phyloP scores from a whole-genome alignment of 2,113 vertebrate species.

The Rhombomys opimus region DNA sequence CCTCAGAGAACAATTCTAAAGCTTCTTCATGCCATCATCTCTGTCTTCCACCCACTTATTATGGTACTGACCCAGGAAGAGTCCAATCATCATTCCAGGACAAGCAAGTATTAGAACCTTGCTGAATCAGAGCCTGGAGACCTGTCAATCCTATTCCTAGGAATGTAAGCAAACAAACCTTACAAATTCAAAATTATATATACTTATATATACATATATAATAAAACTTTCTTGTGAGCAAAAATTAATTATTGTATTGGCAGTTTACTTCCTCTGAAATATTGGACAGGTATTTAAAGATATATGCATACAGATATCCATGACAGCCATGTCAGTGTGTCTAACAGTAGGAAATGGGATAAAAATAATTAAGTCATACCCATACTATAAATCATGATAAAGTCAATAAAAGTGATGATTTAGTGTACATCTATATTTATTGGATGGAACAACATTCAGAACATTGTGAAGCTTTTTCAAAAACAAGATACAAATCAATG shows the following conservation, averaged over 20 bases:
- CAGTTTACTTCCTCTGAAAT: conserved; percentile 46
- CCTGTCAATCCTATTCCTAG: conserved; percentile 45
- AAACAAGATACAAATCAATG: conserved; percentile 49
- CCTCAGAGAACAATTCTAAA: conserved; percentile 33
- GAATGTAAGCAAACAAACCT: conserved; percentile 25
- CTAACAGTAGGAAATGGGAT: neutral
- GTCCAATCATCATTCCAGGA: conserved; percentile 21
- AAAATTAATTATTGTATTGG: conserved; percentile 38
- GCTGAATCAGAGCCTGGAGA: conserved; percentile 37
- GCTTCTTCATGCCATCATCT: neutral
- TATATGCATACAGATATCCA: neutral
- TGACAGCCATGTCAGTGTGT: neutral
- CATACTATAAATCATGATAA: neutral
- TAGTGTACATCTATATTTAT: conserved; percentile 36
- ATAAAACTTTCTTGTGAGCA: conserved; percentile 38
- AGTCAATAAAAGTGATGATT: conserved; percentile 55
- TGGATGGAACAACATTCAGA: neutral
- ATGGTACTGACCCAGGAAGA: neutral
- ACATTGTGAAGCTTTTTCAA: conserved; percentile 28
- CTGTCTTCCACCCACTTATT: neutral
- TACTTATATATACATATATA: neutral
- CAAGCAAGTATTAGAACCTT: conserved; percentile 54
- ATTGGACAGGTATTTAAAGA: neutral
- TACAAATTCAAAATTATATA: conserved; percentile 51
- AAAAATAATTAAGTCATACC: conserved; percentile 7